These are phyloP conservation scores for Nephrotoma flavescens DNA, from an alignment of 2,888 invertebrate species.

Conservation along the genomic window DNA sequence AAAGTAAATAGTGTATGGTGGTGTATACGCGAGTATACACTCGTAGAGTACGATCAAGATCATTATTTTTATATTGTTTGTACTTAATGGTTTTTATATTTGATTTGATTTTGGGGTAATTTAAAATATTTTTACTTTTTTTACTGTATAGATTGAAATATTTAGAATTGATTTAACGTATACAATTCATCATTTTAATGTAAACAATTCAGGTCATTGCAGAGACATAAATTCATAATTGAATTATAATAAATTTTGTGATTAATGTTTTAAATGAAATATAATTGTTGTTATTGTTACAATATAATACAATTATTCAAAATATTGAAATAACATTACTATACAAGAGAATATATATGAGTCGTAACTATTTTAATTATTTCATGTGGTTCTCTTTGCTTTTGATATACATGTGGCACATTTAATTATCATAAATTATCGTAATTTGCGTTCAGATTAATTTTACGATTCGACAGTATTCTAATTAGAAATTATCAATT, in stretches of 20 bases:
- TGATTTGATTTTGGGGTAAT: not conserved
- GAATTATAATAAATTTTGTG: not conserved
- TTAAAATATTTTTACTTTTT: not conserved
- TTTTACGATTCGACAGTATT: no score
- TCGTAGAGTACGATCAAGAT: not conserved
- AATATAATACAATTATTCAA: not conserved
- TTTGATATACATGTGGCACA: not conserved
- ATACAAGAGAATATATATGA: not conserved
- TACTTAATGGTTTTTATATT: not conserved
- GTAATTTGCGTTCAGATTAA: not conserved
- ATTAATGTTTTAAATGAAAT: not conserved
- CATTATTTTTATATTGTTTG: not conserved
- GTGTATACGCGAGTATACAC: not conserved
- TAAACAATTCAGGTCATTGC: not conserved
- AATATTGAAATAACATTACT: not conserved
- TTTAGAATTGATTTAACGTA: not conserved
- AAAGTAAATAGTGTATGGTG: not conserved
- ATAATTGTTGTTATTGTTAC: not conserved
- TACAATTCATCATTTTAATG: not conserved
- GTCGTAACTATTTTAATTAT: not conserved
- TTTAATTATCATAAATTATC: not conserved
- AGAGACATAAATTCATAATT: not conserved
- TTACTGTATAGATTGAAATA: not conserved
- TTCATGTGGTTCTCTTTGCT: not conserved
- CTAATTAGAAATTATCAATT: no score